These are phyloP conservation scores for Catagonus wagneri DNA, from an alignment of 2,113 vertebrate genomes.

Conservation along the genomic window DNA sequence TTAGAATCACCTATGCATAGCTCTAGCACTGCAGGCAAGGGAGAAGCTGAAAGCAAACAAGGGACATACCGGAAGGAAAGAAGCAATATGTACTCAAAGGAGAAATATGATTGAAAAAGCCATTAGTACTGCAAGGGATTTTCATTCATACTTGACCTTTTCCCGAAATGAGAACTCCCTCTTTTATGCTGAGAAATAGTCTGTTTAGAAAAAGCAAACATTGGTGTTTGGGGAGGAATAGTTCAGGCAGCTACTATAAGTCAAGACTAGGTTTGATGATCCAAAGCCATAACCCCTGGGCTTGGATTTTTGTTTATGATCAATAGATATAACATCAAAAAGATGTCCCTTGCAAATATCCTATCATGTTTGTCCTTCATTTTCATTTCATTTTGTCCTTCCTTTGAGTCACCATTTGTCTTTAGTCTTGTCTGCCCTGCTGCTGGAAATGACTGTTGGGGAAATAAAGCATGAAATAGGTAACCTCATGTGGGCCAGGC, in stretches of 20 bases:
- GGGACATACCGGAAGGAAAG: conserved; percentile 21
- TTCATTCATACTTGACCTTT: conserved; percentile 77
- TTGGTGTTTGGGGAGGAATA: conserved; percentile 62
- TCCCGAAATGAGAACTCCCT: conserved; percentile 62
- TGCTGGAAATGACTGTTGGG: conserved; percentile 65
- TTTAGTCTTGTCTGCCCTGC: conserved; percentile 41
- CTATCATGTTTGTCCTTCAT: conserved; percentile 52
- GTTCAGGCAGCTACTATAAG: conserved; percentile 16
- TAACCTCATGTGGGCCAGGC: conserved; percentile 35
- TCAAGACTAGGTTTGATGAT: conserved; percentile 56
- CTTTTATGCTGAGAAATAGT: conserved; percentile 72
- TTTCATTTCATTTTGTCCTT: conserved; percentile 70
- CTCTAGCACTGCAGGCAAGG: conserved; percentile 9
- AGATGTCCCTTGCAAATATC: conserved; percentile 59
- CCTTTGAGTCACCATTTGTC: conserved; percentile 60
- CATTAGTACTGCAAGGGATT: conserved; percentile 66
- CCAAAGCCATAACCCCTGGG: conserved; percentile 43
- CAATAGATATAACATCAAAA: conserved; percentile 52
- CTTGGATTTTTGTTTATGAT: conserved; percentile 70
- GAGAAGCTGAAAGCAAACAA: conserved; percentile 33
- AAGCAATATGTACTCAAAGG: conserved; percentile 68
- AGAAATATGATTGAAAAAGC: conserved; percentile 70
- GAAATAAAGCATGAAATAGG: conserved; percentile 74
- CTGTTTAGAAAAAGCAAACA: conserved; percentile 72
- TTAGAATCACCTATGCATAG: conserved; percentile 41